These are phyloP conservation scores for Endomychus coccineus DNA, from an alignment of 2,888 invertebrate species.

Conservation along the genomic window DNA sequence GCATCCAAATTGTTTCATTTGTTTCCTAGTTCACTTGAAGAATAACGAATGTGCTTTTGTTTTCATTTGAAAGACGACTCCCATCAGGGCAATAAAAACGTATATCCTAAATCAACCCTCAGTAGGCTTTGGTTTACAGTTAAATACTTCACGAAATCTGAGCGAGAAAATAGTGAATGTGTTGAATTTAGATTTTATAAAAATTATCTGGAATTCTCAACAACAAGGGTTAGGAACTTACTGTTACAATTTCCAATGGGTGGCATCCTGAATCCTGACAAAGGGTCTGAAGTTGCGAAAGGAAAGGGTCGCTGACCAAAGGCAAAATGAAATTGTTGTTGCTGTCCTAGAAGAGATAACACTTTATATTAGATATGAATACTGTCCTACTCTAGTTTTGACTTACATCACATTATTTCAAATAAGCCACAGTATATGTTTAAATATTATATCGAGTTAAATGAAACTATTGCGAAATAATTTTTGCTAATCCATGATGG, in stretches of 20 bases:
- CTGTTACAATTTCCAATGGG: constrained; percentile 86
- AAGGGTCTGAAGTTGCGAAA: constrained; percentile 75
- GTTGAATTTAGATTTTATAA: too few relatives aligned
- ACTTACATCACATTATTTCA: constrained; percentile 8
- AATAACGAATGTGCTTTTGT: constrained; percentile 35
- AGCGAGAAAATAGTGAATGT: too few relatives aligned
- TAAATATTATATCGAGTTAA: too few relatives aligned
- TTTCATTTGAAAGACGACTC: constrained; percentile 32
- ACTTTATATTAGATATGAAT: constrained; percentile 50
- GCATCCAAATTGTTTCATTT: constrained; percentile 30
- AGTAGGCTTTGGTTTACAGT: too few relatives aligned
- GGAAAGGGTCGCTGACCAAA: constrained; percentile 82
- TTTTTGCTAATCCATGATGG: too few relatives aligned
- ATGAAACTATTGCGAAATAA: too few relatives aligned
- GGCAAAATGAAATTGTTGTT: constrained; percentile 92
- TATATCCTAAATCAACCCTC: constrained; percentile 28
- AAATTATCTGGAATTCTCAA: too few relatives aligned
- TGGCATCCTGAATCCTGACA: constrained; percentile 82
- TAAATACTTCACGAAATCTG: too few relatives aligned
- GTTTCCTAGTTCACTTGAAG: constrained; percentile 21
- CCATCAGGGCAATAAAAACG: constrained; percentile 33
- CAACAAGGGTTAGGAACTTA: too few relatives aligned
- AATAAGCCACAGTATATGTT: too few relatives aligned
- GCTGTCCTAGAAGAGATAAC: constrained; percentile 89
- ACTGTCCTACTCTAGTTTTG: constrained; percentile 34